Percentiles rank a stretch among this genome's conserved stretches.
phyloP scores from a whole-genome alignment of 2,113 vertebrate genomes.

The Gnathonemus longibarbis region DNA sequence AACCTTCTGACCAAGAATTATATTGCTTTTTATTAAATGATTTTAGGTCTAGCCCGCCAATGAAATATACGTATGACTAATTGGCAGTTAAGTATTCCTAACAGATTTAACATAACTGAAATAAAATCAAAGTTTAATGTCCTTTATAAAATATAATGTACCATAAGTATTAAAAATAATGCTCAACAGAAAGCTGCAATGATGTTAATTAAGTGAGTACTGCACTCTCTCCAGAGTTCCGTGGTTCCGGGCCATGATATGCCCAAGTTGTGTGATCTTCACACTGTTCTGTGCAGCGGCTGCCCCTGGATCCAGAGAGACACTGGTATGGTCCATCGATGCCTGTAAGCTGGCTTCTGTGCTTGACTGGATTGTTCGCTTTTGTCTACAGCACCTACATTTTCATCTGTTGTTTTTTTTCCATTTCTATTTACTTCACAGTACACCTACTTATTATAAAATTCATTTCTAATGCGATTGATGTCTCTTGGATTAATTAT shows the following conservation, averaged over 20 bases:
- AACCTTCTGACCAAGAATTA: constrained; percentile 17
- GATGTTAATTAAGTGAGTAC: not conserved
- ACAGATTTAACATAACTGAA: not conserved
- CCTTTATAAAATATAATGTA: constrained; percentile 4
- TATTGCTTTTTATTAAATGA: constrained; percentile 8
- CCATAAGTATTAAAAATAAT: not conserved
- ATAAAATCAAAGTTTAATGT: not conserved
- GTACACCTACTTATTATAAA: constrained; percentile 2
- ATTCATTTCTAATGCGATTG: not conserved
- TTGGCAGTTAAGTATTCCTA: not conserved
- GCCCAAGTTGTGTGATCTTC: not conserved
- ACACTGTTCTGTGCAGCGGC: not conserved
- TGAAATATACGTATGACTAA: not conserved
- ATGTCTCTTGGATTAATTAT: not conserved
- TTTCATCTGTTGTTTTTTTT: not conserved
- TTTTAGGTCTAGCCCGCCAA: not conserved
- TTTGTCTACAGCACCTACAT: not conserved
- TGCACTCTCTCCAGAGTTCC: not conserved
- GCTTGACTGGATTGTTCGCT: not conserved
- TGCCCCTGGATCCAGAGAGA: not conserved
- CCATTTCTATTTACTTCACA: not conserved
- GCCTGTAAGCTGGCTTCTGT: not conserved
- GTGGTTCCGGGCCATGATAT: not conserved
- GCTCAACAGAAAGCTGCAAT: not conserved
- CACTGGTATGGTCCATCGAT: not conserved